phyloP scores from a whole-genome alignment of 2,797 vertebrate genomes.

The Poecile montanus region DNA sequence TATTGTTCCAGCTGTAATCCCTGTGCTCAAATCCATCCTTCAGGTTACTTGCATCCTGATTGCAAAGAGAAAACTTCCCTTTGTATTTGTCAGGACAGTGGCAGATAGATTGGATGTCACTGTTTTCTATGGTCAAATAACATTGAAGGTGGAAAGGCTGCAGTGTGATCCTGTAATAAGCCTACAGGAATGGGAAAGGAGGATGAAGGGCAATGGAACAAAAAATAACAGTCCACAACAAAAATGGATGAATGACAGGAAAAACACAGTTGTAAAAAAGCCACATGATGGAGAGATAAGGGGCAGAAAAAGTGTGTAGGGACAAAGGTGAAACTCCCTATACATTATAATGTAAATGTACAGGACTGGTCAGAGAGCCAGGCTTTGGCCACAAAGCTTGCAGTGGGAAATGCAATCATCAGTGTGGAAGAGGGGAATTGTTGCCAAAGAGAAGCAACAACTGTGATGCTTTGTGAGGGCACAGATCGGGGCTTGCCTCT shows the following conservation, averaged over 20 bases:
- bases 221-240: background rate
- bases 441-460: background rate
- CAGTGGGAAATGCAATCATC: background rate
- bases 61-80: slow-evolving; percentile 2
- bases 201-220: background rate
- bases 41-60: slow-evolving; percentile 7
- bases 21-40: slow-evolving; percentile 28
- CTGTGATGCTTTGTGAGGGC: background rate
- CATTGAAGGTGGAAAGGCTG: background rate
- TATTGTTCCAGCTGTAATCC: slow-evolving; percentile 63
- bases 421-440: background rate
- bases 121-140: background rate
- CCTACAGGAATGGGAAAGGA: background rate
- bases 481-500: background rate
- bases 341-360: background rate
- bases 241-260: background rate
- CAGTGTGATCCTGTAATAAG: background rate
- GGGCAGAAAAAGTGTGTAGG: background rate
- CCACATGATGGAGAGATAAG: background rate
- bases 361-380: background rate
- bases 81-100: background rate
- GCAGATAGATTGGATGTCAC: background rate
- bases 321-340: background rate
- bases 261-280: background rate
- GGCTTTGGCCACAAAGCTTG: background rate